Percentiles rank a stretch among this genome's conserved stretches.
These are phyloP conservation scores for Masnerella sp. DNA, from an alignment of 2,888 invertebrate species.

Conservation along the genomic window DNA sequence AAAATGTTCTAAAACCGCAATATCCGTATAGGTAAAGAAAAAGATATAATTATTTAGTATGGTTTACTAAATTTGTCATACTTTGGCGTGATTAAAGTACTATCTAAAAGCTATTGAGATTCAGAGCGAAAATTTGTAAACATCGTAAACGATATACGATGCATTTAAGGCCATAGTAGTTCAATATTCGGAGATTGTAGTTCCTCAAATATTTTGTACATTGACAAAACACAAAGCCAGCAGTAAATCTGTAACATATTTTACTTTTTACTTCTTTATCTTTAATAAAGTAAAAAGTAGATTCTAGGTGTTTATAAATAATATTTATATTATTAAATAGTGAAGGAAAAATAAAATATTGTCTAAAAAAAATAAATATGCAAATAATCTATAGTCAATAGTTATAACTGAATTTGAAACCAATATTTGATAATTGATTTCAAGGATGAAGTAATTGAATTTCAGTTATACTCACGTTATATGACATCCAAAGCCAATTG, in stretches of 20 bases:
- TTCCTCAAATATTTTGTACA: constrained; percentile 88
- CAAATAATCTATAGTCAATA: too few species aligned
- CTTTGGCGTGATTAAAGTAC: constrained; percentile 64
- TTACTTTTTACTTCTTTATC: too few species aligned
- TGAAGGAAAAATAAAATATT: neutral
- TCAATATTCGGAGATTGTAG: constrained; percentile 94
- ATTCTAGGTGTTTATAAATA: too few species aligned
- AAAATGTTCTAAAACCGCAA: constrained; percentile 8
- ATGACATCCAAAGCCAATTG: constrained; percentile 90
- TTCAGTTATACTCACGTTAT: constrained; percentile 84
- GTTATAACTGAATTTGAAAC: too few species aligned
- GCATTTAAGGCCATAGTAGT: constrained; percentile 82
- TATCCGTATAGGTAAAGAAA: neutral
- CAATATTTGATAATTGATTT: neutral
- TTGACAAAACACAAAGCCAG: constrained; percentile 90
- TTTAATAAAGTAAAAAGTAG: too few species aligned
- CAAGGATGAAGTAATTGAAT: constrained; percentile 1
- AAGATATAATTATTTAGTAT: constrained; percentile 14
- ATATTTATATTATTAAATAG: too few species aligned
- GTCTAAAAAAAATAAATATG: neutral
- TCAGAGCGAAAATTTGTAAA: constrained; percentile 6
- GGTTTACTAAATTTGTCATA: constrained; percentile 46
- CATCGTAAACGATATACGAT: constrained; percentile 16
- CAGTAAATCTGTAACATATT: constrained; percentile 87
- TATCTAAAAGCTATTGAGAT: constrained; percentile 47